Percentiles rank a stretch among this genome's conserved stretches.
These are phyloP conservation scores for Sebastes matsubarae DNA, from an alignment of 2,797 vertebrate genomes.

Conservation along the genomic window DNA sequence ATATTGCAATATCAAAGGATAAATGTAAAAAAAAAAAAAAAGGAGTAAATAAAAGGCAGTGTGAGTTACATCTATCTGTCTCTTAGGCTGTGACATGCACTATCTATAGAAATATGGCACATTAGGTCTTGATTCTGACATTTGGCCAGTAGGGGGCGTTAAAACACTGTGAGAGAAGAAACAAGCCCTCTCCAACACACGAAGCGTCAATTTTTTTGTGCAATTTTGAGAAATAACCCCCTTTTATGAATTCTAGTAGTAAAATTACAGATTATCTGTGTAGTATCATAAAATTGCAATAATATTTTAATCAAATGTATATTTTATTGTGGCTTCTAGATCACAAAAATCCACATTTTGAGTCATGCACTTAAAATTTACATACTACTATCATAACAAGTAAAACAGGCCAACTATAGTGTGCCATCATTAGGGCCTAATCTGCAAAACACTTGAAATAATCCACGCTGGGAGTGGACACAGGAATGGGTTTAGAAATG, in stretches of 20 bases:
- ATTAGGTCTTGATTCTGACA: constrained; percentile 18
- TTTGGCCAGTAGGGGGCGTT: constrained; percentile 41
- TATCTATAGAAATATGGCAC: background rate
- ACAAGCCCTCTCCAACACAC: background rate
- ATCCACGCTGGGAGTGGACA: background rate
- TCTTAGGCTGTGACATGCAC: no score
- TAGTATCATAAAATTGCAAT: background rate
- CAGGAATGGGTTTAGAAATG: constrained; percentile 3
- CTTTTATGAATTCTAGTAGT: background rate
- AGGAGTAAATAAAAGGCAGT: no score
- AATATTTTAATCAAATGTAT: background rate
- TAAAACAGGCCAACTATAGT: background rate
- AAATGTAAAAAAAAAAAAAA: no score
- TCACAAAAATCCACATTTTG: background rate
- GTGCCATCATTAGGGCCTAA: background rate
- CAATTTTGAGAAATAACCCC: background rate
- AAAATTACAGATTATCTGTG: background rate
- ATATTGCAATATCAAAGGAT: no score
- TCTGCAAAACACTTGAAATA: background rate
- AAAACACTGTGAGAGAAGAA: constrained; percentile 1
- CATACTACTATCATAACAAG: background rate
- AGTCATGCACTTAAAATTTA: background rate
- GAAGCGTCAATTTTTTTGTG: background rate
- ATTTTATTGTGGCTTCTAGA: background rate
- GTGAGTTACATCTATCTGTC: no score